Evolutionary conservation across 1,140 invertebrate species (phyloP).

Genomic region (Neodiprion virginianus): DNA sequence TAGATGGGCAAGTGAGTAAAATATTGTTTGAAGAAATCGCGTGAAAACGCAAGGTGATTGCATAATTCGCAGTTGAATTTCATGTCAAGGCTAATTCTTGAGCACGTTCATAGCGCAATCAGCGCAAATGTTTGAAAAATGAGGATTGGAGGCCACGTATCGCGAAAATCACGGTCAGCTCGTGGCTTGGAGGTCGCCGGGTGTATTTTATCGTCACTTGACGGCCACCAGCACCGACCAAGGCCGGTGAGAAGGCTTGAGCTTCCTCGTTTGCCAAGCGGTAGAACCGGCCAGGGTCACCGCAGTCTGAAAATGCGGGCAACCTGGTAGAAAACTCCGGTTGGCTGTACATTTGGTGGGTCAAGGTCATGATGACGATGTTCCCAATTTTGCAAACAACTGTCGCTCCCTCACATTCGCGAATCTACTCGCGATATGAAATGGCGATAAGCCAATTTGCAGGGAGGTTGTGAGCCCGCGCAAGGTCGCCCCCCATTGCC

Average conservation of each 20-base stretch:
- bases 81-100: not conserved
- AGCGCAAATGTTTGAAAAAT: not conserved
- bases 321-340: not conserved
- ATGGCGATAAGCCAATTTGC: conserved; percentile 1
- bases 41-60: too few relatives aligned
- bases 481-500: not conserved
- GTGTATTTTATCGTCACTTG: not conserved
- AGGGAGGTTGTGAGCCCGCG: not conserved
- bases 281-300: not conserved
- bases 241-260: not conserved
- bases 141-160: conserved; percentile 3
- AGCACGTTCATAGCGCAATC: not conserved
- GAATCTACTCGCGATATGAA: not conserved
- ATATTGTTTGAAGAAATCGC: too few relatives aligned
- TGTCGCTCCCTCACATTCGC: not conserved
- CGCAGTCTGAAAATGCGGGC: not conserved
- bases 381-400: not conserved
- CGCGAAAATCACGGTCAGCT: conserved; percentile 6
- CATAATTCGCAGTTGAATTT: too few relatives aligned
- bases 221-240: not conserved
- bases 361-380: not conserved
- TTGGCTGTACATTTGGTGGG: not conserved
- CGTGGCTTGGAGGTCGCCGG: not conserved
- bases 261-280: not conserved
- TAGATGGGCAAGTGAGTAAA: too few relatives aligned